Evolutionary conservation across 2,888 invertebrate genomes (phyloP).

Genomic region (Sarcophaga subvicina): DNA sequence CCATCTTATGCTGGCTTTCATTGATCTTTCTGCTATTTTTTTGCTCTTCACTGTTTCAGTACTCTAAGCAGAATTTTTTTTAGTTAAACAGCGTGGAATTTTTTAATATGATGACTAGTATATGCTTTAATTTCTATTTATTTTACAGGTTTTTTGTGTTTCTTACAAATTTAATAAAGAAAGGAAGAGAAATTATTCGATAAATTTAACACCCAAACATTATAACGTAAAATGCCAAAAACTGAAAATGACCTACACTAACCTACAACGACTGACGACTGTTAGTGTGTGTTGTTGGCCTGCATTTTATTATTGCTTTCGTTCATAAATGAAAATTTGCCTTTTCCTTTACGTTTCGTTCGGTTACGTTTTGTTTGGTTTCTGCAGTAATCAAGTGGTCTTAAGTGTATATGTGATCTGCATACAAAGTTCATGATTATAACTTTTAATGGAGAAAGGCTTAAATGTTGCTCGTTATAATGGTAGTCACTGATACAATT

Average conservation of each 20-base stretch:
- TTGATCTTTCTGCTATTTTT: background rate
- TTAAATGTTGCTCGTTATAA: conserved; percentile 32
- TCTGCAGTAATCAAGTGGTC: conserved; percentile 58
- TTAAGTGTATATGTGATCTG: conserved; percentile 59
- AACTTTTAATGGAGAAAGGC: conserved; percentile 60
- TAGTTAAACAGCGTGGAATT: background rate
- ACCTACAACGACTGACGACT: no score
- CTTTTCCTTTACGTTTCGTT: no score
- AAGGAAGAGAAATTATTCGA: no score
- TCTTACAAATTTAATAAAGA: no score
- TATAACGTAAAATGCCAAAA: no score
- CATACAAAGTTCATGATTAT: conserved; percentile 66
- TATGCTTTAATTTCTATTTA: no score
- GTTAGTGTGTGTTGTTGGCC: no score
- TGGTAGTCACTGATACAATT: background rate
- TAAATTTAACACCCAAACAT: no score
- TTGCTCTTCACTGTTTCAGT: background rate
- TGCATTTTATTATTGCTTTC: background rate
- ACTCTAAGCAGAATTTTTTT: background rate
- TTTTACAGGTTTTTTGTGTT: no score
- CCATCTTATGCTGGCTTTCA: no score
- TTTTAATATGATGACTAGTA: no score
- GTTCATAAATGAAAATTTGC: conserved; percentile 29
- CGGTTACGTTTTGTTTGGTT: conserved; percentile 31
- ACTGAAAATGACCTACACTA: no score